Percentiles rank a stretch among this genome's conserved stretches.
phyloP scores from a whole-genome alignment of 1,140 invertebrate genomes.

The Camponotus floridanus region DNA sequence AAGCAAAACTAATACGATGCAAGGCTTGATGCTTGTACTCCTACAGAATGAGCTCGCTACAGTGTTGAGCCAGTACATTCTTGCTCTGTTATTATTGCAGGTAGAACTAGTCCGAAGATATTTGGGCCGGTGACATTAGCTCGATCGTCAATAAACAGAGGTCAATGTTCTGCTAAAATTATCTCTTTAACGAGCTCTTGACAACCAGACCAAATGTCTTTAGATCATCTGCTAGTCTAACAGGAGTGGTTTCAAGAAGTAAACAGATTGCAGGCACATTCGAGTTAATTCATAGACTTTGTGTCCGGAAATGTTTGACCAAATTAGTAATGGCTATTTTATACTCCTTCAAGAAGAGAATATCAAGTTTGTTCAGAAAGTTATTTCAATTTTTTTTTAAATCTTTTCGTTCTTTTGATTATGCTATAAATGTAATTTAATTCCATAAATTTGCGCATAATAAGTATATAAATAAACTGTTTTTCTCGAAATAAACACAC shows the following conservation, averaged over 20 bases:
- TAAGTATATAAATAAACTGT: conserved; percentile 33
- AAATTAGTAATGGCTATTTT: conserved; percentile 77
- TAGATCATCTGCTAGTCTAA: conserved; percentile 83
- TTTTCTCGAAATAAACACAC: background rate
- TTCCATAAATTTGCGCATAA: conserved; percentile 56
- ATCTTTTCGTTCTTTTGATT: conserved; percentile 35
- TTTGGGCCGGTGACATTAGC: conserved; percentile 75
- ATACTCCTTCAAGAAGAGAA: conserved; percentile 73
- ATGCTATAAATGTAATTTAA: background rate
- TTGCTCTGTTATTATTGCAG: conserved; percentile 83
- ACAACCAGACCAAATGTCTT: conserved; percentile 81
- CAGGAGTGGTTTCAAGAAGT: conserved; percentile 84
- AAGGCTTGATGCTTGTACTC: conserved; percentile 86
- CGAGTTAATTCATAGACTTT: conserved; percentile 84
- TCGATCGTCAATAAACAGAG: conserved; percentile 14
- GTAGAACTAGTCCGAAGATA: conserved; percentile 82
- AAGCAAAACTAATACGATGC: conserved; percentile 87
- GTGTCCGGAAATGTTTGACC: conserved; percentile 75
- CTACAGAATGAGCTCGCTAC: conserved; percentile 85
- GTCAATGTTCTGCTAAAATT: conserved; percentile 11
- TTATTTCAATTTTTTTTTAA: conserved; percentile 38
- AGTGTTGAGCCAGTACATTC: conserved; percentile 85
- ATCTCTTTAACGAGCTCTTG: conserved; percentile 44
- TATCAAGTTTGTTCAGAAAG: conserved; percentile 40
- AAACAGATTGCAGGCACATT: conserved; percentile 86